Evolutionary conservation across 1,140 invertebrate species (phyloP).

Genomic region (Drosophila santomea): DNA sequence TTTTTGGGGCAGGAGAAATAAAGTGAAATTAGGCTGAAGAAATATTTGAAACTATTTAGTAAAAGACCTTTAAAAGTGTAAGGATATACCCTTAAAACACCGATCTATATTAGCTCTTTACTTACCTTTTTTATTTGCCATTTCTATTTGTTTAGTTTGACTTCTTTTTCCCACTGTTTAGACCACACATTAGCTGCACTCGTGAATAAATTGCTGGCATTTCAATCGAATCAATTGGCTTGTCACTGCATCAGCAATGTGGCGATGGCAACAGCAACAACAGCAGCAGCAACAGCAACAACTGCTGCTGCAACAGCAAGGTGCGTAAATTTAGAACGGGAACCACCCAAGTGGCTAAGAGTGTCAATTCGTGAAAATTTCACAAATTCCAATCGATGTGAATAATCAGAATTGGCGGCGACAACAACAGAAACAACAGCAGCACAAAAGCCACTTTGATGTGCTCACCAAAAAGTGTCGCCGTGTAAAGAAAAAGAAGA

Average conservation of each 20-base stretch:
- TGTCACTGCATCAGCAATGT: conserved; percentile 53
- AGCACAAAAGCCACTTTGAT: conserved; percentile 54
- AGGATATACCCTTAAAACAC: too few species aligned
- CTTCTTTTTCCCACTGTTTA: neutral
- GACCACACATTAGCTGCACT: conserved; percentile 30
- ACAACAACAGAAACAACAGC: conserved; percentile 51
- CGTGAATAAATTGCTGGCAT: conserved; percentile 44
- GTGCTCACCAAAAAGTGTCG: conserved; percentile 57
- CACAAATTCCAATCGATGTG: conserved; percentile 81
- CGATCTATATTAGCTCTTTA: too few species aligned
- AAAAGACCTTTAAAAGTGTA: too few species aligned
- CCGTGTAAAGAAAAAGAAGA: conserved; percentile 18
- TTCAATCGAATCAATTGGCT: conserved; percentile 72
- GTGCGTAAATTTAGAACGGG: conserved; percentile 60
- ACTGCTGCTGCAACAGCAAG: conserved; percentile 26
- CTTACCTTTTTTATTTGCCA: neutral
- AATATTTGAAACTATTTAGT: too few species aligned
- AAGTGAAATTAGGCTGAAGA: too few species aligned
- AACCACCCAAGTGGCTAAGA: conserved; percentile 76
- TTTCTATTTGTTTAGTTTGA: neutral
- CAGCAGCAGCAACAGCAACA: conserved; percentile 6
- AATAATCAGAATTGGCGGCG: conserved; percentile 77
- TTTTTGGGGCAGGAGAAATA: neutral
- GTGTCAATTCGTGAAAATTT: conserved; percentile 83
- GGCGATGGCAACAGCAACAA: conserved; percentile 26